A percentile compares a stretch with the other conserved stretches of the same genome.
These are phyloP conservation scores for Hemicrepidius hirtus DNA, from an alignment of 2,888 invertebrate species.

Conservation along the genomic window DNA sequence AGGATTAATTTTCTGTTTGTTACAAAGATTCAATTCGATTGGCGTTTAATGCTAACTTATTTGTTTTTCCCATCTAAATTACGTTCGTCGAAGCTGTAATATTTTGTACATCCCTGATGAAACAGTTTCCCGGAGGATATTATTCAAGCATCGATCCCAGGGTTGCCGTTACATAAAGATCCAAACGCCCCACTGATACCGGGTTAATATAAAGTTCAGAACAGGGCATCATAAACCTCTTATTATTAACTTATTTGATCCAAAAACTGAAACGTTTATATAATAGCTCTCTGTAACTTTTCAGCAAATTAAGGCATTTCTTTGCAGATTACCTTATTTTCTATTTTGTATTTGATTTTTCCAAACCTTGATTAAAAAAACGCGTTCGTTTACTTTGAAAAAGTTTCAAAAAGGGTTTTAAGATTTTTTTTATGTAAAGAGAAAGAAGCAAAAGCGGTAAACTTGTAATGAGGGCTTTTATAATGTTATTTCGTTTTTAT, in stretches of 20 bases:
- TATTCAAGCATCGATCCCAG: slow-evolving; percentile 49
- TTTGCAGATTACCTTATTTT: slow-evolving; percentile 12
- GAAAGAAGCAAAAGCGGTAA: slow-evolving; percentile 3
- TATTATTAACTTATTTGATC: slow-evolving; percentile 48
- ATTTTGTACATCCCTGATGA: slow-evolving; percentile 43
- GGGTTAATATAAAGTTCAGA: slow-evolving; percentile 42
- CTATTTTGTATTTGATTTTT: slow-evolving; percentile 1
- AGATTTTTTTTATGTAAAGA: not conserved
- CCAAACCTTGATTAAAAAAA: slow-evolving; percentile 5
- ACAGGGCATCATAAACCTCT: slow-evolving; percentile 43
- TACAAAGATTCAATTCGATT: not conserved
- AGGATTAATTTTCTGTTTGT: slow-evolving; percentile 1
- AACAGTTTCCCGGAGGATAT: slow-evolving; percentile 49
- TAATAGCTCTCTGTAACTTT: slow-evolving; percentile 30
- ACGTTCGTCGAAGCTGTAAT: slow-evolving; percentile 20
- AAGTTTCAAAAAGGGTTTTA: slow-evolving; percentile 2
- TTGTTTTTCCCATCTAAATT: slow-evolving; percentile 22
- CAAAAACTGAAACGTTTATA: slow-evolving; percentile 36
- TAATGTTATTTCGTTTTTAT: slow-evolving; percentile 10
- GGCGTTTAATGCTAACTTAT: slow-evolving; percentile 17
- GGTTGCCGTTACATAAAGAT: slow-evolving; percentile 46
- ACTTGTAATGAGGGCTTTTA: slow-evolving; percentile 22
- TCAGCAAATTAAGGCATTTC: slow-evolving; percentile 19
- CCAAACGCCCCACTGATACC: slow-evolving; percentile 41
- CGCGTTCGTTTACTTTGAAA: not conserved